phyloP scores from a whole-genome alignment of 2,888 invertebrate species.

The Idaea biselata region DNA sequence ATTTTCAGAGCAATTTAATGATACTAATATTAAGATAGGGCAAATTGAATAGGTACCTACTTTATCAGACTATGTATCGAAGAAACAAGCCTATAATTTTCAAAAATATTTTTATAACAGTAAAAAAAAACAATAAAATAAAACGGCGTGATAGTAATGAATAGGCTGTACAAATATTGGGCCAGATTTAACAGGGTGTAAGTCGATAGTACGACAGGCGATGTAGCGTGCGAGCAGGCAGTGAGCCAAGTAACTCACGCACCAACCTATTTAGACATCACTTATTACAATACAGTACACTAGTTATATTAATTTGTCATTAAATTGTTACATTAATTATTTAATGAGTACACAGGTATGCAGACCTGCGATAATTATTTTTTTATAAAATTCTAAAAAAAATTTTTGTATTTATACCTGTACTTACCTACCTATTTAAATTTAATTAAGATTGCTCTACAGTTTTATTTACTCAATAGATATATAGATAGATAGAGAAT shows the following conservation, averaged over 20 bases:
- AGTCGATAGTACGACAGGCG: slow-evolving; percentile 73
- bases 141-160: slow-evolving; percentile 65
- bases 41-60: slow-evolving; percentile 26
- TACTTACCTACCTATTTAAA: no score
- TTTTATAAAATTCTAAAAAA: background rate
- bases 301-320: slow-evolving; percentile 47
- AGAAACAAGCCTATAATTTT: slow-evolving; percentile 28
- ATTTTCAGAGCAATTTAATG: background rate
- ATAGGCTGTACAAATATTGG: slow-evolving; percentile 75
- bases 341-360: background rate
- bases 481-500: no score
- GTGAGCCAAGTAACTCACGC: slow-evolving; percentile 46
- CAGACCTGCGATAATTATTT: background rate
- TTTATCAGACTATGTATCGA: slow-evolving; percentile 40
- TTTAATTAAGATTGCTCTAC: no score
- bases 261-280: slow-evolving; percentile 64
- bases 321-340: slow-evolving; percentile 35
- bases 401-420: no score
- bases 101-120: slow-evolving; percentile 38
- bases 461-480: no score
- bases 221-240: slow-evolving; percentile 61
- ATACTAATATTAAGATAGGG: background rate
- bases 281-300: slow-evolving; percentile 47
- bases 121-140: slow-evolving; percentile 67
- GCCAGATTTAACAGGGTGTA: slow-evolving; percentile 76